Evolutionary conservation across 2,888 invertebrate species (phyloP).

Genomic region (Tigriopus californicus): DNA sequence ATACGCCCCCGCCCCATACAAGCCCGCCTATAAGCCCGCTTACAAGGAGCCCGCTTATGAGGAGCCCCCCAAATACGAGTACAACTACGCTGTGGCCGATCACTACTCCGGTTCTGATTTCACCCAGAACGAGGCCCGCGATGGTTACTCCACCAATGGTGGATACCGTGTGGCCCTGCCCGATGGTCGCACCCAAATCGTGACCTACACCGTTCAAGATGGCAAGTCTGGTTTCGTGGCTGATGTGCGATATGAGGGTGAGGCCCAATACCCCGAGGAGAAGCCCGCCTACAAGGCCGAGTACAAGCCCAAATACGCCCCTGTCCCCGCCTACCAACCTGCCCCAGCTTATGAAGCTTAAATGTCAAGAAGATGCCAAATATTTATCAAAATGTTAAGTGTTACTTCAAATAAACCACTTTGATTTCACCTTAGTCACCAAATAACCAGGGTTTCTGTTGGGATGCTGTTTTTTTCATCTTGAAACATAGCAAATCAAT

Average conservation of each 20-base stretch:
- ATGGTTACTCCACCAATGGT: slow-evolving; percentile 6
- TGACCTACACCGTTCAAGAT: slow-evolving; percentile 2
- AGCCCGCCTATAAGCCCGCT: neutral
- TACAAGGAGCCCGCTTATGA: neutral
- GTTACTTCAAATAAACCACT: too few relatives aligned
- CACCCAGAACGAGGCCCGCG: neutral
- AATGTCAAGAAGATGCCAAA: too few relatives aligned
- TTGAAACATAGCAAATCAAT: too few relatives aligned
- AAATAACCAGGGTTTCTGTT: too few relatives aligned
- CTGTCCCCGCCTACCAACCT: slow-evolving; percentile 1
- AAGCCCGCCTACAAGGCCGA: neutral
- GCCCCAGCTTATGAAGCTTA: neutral
- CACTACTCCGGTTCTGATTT: neutral
- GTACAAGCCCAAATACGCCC: neutral
- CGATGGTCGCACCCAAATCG: slow-evolving; percentile 8
- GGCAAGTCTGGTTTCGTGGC: slow-evolving; percentile 1
- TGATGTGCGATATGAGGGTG: neutral
- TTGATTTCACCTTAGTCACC: too few relatives aligned
- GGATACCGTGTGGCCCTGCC: slow-evolving; percentile 6
- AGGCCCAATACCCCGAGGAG: neutral
- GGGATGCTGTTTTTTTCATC: too few relatives aligned
- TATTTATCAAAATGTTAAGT: too few relatives aligned
- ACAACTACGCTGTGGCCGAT: slow-evolving; percentile 6
- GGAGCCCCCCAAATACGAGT: neutral
- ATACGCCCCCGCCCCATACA: neutral